Evolutionary conservation across 2,797 vertebrate species (phyloP).

Genomic region (Pseudomugil gertrudae): DNA sequence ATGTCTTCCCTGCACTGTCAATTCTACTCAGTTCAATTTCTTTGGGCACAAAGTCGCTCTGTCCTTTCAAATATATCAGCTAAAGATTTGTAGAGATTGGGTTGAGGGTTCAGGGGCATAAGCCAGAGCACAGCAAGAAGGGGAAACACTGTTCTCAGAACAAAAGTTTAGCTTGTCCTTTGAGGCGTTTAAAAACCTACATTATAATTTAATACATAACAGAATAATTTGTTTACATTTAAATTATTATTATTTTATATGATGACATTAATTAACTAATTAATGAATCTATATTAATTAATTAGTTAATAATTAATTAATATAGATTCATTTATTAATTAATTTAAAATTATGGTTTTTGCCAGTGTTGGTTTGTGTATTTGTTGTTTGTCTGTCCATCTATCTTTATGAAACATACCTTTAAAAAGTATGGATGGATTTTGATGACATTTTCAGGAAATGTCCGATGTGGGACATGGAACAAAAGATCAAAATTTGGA

Average conservation of each 20-base stretch:
- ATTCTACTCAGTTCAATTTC: slow-evolving; percentile 51
- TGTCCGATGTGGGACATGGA: too few relatives aligned
- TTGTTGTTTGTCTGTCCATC: too few relatives aligned
- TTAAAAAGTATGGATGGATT: too few relatives aligned
- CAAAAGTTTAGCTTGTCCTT: slow-evolving; percentile 54
- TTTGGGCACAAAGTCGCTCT: slow-evolving; percentile 64
- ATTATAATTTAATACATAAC: not conserved
- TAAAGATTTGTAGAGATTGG: slow-evolving; percentile 64
- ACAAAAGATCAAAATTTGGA: too few relatives aligned
- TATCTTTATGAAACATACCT: too few relatives aligned
- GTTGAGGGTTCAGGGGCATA: slow-evolving; percentile 48
- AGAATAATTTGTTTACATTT: slow-evolving; percentile 1
- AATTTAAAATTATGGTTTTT: too few relatives aligned
- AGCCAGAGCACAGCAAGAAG: slow-evolving; percentile 34
- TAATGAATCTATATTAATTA: too few relatives aligned
- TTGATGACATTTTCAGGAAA: too few relatives aligned
- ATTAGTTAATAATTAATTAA: too few relatives aligned
- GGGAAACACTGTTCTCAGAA: slow-evolving; percentile 56
- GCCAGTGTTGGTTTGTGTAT: too few relatives aligned
- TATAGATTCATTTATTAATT: too few relatives aligned
- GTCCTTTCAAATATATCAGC: slow-evolving; percentile 74
- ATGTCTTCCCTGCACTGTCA: slow-evolving; percentile 52
- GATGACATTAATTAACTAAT: too few relatives aligned
- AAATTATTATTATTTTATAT: not conserved
- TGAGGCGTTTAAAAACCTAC: slow-evolving; percentile 20